A percentile compares a stretch with the other conserved stretches of the same genome.
Conservation (phyloP, 2,113 vertebrate species). For the Bos taurus region DNA sequence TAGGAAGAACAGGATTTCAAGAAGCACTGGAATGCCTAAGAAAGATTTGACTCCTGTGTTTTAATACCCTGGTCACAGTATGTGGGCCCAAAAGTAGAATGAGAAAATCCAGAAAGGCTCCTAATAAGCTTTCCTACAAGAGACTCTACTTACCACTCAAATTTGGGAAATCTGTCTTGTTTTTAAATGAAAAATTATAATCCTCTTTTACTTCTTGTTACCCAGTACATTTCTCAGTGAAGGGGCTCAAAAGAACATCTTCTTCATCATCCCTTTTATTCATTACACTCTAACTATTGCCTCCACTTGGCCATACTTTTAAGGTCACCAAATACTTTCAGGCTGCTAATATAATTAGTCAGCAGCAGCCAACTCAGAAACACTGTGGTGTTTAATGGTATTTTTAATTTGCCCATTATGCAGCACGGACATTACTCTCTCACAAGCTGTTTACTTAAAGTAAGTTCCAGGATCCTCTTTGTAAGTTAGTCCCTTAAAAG, state of each 20-base stretch:
- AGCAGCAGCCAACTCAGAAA: not conserved
- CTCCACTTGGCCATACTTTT: not conserved
- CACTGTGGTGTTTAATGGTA: not conserved
- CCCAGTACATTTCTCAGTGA: constrained; percentile 8
- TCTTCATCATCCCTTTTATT: not conserved
- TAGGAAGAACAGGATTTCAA: not conserved
- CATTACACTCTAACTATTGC: not conserved
- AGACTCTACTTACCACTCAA: not conserved
- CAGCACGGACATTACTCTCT: not conserved
- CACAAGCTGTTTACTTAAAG: not conserved
- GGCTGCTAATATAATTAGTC: not conserved
- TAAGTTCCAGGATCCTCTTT: not conserved
- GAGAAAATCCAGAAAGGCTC: constrained; percentile 24
- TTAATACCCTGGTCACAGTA: not conserved
- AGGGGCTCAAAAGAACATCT: not conserved
- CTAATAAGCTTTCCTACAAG: constrained; percentile 22
- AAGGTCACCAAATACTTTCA: not conserved
- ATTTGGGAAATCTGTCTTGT: not conserved
- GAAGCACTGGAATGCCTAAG: not conserved
- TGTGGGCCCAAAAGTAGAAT: not conserved
- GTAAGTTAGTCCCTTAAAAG: not conserved
- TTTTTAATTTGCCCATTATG: not conserved
- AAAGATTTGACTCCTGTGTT: not conserved
- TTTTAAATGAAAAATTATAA: constrained; percentile 16
- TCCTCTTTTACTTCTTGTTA: not conserved